Percentiles rank a stretch among this genome's conserved stretches.
phyloP scores from a whole-genome alignment of 2,797 vertebrate genomes.

The Squalus acanthias region DNA sequence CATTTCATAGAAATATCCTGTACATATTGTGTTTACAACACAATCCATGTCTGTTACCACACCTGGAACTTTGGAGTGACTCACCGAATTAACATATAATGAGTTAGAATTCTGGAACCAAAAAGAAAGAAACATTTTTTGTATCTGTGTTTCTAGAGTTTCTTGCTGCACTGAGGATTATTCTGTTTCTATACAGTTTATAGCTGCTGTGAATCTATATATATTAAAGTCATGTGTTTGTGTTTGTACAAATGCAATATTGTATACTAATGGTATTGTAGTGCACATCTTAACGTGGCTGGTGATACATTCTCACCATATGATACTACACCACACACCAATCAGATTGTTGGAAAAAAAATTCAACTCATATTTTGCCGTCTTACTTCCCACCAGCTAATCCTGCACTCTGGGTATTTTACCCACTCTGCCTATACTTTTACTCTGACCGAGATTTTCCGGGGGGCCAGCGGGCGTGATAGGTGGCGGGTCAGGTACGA shows the following conservation, averaged over 20 bases:
- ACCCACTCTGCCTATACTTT: background rate
- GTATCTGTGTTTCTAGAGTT: background rate
- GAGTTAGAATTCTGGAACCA: conserved; percentile 5
- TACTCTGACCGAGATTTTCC: background rate
- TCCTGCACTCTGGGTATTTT: background rate
- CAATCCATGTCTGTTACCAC: conserved; percentile 5
- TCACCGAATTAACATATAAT: conserved; percentile 26
- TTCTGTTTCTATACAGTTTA: background rate
- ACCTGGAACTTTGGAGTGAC: background rate
- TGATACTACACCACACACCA: too few species aligned
- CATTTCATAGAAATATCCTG: conserved; percentile 34
- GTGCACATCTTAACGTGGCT: background rate
- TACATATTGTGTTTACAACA: conserved; percentile 32
- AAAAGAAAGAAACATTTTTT: background rate
- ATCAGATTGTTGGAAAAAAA: background rate
- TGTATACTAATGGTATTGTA: background rate
- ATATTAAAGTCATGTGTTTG: too few species aligned
- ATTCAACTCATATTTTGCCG: background rate
- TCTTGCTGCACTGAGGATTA: background rate
- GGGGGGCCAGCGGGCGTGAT: too few species aligned
- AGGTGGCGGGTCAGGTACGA: too few species aligned
- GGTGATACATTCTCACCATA: background rate
- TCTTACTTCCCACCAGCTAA: background rate
- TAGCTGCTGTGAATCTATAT: background rate
- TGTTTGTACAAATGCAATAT: background rate